Percentiles rank a stretch among this genome's conserved stretches.
These are phyloP conservation scores for Pachyramphus minor DNA, from an alignment of 2,113 vertebrate species.

Conservation along the genomic window DNA sequence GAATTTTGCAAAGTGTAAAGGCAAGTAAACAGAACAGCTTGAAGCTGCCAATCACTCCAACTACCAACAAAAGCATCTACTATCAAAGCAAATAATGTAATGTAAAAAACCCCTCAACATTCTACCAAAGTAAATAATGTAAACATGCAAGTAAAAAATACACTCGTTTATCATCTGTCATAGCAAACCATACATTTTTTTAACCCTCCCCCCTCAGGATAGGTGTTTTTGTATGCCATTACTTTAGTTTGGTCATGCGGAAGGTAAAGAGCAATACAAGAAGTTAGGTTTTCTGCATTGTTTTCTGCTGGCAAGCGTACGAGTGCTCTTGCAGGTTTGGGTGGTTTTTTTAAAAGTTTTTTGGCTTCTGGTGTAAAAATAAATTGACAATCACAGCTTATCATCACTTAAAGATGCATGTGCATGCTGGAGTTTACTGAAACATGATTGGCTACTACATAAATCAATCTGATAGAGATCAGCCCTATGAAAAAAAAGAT, in stretches of 20 bases:
- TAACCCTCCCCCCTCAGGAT: background rate
- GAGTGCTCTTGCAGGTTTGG: background rate
- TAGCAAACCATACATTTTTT: conserved; percentile 17
- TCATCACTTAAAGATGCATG: conserved; percentile 96
- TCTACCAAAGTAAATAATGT: conserved; percentile 73
- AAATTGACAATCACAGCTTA: conserved; percentile 87
- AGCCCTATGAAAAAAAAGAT: conserved; percentile 88
- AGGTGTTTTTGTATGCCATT: background rate
- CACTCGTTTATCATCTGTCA: conserved; percentile 62
- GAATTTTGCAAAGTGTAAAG: conserved; percentile 68
- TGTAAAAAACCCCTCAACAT: background rate
- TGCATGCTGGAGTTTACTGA: conserved; percentile 88
- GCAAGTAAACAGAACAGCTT: conserved; percentile 80
- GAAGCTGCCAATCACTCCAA: conserved; percentile 75
- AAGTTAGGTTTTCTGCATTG: background rate
- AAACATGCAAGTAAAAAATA: conserved; percentile 57
- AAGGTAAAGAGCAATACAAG: background rate
- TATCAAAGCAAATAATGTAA: conserved; percentile 80
- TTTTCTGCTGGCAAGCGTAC: conserved; percentile 6
- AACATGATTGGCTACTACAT: conserved; percentile 98
- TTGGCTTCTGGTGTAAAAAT: conserved; percentile 77
- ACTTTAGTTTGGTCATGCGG: conserved; percentile 11
- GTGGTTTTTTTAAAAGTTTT: background rate
- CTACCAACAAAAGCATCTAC: conserved; percentile 74
- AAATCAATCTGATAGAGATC: conserved; percentile 99